These are phyloP conservation scores for Chironomus tentans DNA, from an alignment of 2,888 invertebrate genomes.

Conservation along the genomic window DNA sequence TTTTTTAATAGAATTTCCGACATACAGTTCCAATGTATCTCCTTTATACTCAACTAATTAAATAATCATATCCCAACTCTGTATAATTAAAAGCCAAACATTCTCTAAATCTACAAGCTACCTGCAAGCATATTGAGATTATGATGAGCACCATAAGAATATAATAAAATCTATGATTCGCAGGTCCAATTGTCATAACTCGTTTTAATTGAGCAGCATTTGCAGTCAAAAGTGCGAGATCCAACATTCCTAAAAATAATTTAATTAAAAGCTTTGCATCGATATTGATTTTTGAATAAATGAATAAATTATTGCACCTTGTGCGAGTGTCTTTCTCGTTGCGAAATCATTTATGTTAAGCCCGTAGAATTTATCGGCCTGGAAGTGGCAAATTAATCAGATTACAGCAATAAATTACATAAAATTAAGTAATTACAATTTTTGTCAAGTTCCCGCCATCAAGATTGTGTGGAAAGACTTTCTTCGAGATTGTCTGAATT, in stretches of 20 bases:
- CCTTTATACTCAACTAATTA: not conserved
- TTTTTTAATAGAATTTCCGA: too few species aligned
- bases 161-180: not conserved
- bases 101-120: not conserved
- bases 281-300: not conserved
- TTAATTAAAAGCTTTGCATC: not conserved
- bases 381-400: not conserved
- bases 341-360: conserved; percentile 3
- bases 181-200: conserved; percentile 6
- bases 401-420: not conserved
- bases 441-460: conserved; percentile 7
- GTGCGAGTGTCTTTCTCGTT: conserved; percentile 16
- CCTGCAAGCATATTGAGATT: conserved; percentile 15
- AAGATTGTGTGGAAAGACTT: not conserved
- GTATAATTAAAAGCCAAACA: not conserved
- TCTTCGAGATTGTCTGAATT: not conserved
- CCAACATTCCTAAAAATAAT: conserved; percentile 8
- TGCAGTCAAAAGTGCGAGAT: conserved; percentile 20
- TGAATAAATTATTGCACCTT: not conserved
- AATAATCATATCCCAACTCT: not conserved
- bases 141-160: conserved; percentile 6
- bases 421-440: not conserved
- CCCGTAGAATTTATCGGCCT: conserved; percentile 2
- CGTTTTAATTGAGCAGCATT: conserved; percentile 21
- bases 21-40: not conserved